Evolutionary conservation across 2,797 vertebrate genomes (phyloP).

Genomic region (Antrozous pallidus): DNA sequence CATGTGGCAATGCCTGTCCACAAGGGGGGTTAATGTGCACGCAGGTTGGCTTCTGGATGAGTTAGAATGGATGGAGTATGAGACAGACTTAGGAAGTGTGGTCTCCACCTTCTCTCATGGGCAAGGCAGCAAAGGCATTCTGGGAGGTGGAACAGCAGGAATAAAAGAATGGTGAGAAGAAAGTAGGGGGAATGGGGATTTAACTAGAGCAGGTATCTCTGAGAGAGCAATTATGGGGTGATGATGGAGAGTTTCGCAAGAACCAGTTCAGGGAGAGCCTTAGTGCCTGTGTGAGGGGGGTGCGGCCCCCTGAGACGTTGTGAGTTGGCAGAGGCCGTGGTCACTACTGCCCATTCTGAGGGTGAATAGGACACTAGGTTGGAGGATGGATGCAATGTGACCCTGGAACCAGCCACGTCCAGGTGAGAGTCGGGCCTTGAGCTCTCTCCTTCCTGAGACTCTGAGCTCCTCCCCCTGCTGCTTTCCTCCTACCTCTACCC

Average conservation of each 20-base stretch:
- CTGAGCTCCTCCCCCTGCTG: background rate
- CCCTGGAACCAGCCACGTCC: background rate
- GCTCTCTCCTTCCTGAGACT: background rate
- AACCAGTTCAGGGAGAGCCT: background rate
- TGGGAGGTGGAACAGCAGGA: background rate
- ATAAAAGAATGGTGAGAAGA: background rate
- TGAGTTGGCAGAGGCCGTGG: background rate
- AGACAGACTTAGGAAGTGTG: background rate
- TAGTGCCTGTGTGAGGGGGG: background rate
- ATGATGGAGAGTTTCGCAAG: background rate
- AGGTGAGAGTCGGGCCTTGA: background rate
- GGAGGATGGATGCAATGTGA: background rate
- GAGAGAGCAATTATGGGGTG: background rate
- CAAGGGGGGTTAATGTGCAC: background rate
- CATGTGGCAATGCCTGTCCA: background rate
- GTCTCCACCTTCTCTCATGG: background rate
- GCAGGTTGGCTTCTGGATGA: background rate
- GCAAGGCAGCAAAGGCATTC: background rate
- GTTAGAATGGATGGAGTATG: background rate
- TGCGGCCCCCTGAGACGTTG: background rate
- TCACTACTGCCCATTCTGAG: background rate
- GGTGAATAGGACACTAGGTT: background rate
- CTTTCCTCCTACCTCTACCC: background rate
- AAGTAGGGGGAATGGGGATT: background rate
- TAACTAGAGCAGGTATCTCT: background rate